phyloP scores from a whole-genome alignment of 2,888 invertebrate genomes.

The Gonocerus acuteangulatus region DNA sequence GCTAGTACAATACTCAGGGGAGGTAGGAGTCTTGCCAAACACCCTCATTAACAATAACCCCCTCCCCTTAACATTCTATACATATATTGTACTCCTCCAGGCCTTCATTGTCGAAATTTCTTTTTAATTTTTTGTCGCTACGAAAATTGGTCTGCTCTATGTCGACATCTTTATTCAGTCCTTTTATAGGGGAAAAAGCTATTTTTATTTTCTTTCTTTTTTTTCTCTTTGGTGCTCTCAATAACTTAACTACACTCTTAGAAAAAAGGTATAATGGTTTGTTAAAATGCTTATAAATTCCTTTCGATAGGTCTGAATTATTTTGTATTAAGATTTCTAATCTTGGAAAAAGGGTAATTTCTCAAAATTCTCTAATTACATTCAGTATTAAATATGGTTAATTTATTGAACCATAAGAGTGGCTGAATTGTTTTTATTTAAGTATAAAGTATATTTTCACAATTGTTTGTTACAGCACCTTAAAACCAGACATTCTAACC shows the following conservation, averaged over 20 bases:
- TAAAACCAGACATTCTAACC: too few relatives aligned
- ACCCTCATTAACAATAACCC: neutral
- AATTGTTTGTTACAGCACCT: too few relatives aligned
- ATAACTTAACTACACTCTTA: neutral
- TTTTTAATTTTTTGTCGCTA: neutral
- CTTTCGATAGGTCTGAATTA: neutral
- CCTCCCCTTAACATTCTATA: neutral
- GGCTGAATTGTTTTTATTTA: too few relatives aligned
- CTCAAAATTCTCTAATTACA: too few relatives aligned
- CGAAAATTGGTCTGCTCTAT: slow-evolving; percentile 1
- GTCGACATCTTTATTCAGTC: slow-evolving; percentile 1
- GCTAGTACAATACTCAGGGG: neutral
- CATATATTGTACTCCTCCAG: neutral
- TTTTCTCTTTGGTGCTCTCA: neutral
- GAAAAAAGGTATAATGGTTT: neutral
- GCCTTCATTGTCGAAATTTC: neutral
- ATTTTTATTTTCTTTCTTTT: neutral
- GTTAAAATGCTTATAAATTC: neutral
- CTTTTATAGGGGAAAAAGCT: neutral
- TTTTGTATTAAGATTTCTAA: neutral
- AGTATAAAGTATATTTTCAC: too few relatives aligned
- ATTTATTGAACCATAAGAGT: too few relatives aligned
- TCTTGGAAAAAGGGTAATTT: too few relatives aligned
- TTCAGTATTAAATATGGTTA: too few relatives aligned
- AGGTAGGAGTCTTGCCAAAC: neutral